Conservation (phyloP, 2,797 vertebrate species). For the Austrolebias charrua region DNA sequence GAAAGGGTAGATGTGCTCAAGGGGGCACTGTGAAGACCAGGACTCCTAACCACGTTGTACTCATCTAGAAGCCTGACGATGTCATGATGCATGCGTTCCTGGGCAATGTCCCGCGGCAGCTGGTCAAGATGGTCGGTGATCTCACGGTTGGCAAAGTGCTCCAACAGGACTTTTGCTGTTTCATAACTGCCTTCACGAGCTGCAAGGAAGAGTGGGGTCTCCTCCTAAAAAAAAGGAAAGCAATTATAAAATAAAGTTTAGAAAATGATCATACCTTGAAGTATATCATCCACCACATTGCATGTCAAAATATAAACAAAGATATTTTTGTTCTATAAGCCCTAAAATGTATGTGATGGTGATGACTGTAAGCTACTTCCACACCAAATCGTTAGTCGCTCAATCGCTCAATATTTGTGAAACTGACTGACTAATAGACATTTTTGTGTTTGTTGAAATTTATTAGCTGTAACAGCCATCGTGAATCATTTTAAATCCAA, state of each 20-base stretch:
- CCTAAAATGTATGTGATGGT: too few species aligned
- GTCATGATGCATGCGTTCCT: conserved; percentile 98
- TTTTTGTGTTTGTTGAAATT: too few species aligned
- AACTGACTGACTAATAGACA: too few species aligned
- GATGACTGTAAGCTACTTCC: too few species aligned
- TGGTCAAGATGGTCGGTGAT: conserved; percentile 99
- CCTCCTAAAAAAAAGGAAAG: conserved; percentile 80
- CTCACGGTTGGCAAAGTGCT: conserved; percentile 96
- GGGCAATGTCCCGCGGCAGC: conserved; percentile 93
- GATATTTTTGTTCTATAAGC: too few species aligned
- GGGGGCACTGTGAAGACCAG: conserved; percentile 81
- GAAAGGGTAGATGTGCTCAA: conserved; percentile 86
- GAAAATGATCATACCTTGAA: neutral
- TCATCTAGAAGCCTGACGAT: conserved; percentile 95
- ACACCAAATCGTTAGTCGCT: too few species aligned
- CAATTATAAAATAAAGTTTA: neutral
- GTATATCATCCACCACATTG: too few species aligned
- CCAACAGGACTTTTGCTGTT: conserved; percentile 93
- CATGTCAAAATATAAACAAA: too few species aligned
- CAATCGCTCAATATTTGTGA: too few species aligned
- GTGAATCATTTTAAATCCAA: too few species aligned
- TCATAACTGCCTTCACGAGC: conserved; percentile 96
- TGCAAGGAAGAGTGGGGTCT: conserved; percentile 94
- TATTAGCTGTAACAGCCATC: too few species aligned
- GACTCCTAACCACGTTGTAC: conserved; percentile 93